Evolutionary conservation across 2,113 vertebrate genomes (phyloP), one percentile per base, ranked within the genome.

Genomic region (Hyla sarda): DNA sequence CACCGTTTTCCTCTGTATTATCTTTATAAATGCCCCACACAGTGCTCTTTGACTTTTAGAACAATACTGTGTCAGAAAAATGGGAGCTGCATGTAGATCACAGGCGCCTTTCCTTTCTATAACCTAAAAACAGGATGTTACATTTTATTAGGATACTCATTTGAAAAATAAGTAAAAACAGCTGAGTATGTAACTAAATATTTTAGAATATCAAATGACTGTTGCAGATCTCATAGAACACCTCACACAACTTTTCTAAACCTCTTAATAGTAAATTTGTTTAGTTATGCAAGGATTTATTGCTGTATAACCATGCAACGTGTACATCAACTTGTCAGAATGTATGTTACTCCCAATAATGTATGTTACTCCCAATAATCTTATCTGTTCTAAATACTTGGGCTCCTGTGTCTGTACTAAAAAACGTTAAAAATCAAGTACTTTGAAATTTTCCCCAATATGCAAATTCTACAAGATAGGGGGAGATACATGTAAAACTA

Each of bases 61-160:
- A 83, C 34, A 82, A 67, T 67, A 41, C 30, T 45, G 1, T 5
- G 79, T 11, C 37, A 48, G 37, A 41, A 82, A 82, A 47, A 45
- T 10, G 9, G 32, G 3, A 21, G 7, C 28, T 62, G 21, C 12
- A n/a, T 16, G n/a, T 25, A 80, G 0, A 81, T 30, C 7, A n/a
- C n/a, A n/a, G n/a, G 6, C 28, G 14, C 19, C 37, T 69, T 69
- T 67, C 45, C 60, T 67, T 50, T 32, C 69, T 12, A 48, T 32
- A 25, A 10, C 11, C n/a, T 28, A 23, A 56, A 80, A 60, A 80
- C 77, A 80, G 77, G 77, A 80, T 62, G 56, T 19, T 60, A 32
- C 19, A 80, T 41, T 16, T 25, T 45, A 79, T 25, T 32, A 60
- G 16, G 19, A 19, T 34, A 58, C n/a, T n/a, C 48, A 25, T 6